Base-by-base conservation (phyloP, 1,140 invertebrate species). In the Caenorhabditis inopinata region DNA sequence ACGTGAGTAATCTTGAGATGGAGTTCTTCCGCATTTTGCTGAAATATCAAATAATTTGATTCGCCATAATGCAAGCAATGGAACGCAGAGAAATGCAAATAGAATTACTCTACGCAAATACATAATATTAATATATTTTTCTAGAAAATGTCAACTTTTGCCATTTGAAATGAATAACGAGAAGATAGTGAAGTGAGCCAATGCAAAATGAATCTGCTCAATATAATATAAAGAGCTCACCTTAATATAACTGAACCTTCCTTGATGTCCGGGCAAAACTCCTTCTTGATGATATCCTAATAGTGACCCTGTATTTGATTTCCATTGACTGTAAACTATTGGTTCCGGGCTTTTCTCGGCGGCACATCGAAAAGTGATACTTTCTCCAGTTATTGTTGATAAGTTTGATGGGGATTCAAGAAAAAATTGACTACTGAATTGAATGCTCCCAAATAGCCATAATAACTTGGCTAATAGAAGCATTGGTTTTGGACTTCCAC, bases 231-330 rank as follows among this genome's bases (percentile, higher is more conserved):
- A 48, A 27, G 16, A 47, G n/a, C 46, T 29, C 21, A 77, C 80
- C 29, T 83, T 83, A n/a, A 62, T 25, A 45, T 83, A 83, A 42
- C 82, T 83, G 49, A 84, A 83, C 12, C 82, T 48, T 74, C 82
- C 82, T 58, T 78, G 75, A 48, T 83, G 80, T 6, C 82, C 82
- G 27, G 82, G 38, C 32, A 83, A 38, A 14, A 51, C 42, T 16
- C 82, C 82, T 42, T 83, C 46, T 45, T 83, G 82, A 68, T 83
- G 82, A 42, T 76, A 76, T 3, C 82, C 82, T 11, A 83, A 45
- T n/a, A 83, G 35, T n/a, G 78, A 76, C 5, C 82, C 82, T 0
- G 82, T 46, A 76, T 74, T 81, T 3, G 51, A 79, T 18, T 74
- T 25, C 82, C 82, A 83, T 78, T 83, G 82, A 74, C 82, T 83